Conservation (phyloP, 2,113 vertebrate genomes). For the Mormyrus lacerda region DNA sequence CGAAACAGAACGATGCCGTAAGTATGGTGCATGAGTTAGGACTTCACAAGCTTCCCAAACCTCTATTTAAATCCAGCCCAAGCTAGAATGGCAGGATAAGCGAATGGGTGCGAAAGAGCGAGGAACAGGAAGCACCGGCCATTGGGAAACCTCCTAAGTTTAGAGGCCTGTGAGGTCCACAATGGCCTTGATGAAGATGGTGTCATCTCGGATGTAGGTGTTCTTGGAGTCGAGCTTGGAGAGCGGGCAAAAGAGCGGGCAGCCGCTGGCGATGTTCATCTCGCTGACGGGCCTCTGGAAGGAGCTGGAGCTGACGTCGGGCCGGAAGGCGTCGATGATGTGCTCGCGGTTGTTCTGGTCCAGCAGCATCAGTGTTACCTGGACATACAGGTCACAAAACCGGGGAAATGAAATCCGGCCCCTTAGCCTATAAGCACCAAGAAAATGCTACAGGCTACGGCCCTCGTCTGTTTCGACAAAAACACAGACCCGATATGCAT, state of each 20-base stretch:
- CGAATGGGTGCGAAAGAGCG: background rate
- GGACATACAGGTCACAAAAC: background rate
- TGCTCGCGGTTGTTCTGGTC: constrained; percentile 96
- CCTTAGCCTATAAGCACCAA: background rate
- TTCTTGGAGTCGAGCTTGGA: constrained; percentile 86
- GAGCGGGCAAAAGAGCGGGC: constrained; percentile 90
- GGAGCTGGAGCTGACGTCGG: constrained; percentile 83
- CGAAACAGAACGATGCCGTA: background rate
- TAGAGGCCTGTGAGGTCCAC: constrained; percentile 92
- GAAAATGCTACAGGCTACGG: background rate
- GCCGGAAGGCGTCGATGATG: constrained; percentile 91
- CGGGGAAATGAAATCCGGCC: background rate
- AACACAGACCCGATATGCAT: background rate
- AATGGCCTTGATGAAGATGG: constrained; percentile 95
- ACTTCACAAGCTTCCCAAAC: background rate
- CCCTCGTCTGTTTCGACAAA: background rate
- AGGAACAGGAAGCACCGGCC: background rate
- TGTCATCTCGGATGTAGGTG: constrained; percentile 86
- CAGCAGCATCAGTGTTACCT: constrained; percentile 96
- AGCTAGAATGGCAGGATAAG: background rate
- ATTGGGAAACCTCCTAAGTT: constrained; percentile 2
- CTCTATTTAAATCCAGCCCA: background rate
- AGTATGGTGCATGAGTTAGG: background rate
- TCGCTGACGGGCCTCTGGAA: constrained; percentile 89
- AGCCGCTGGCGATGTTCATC: constrained; percentile 98